Percentiles rank a stretch among this genome's conserved stretches.
Evolutionary conservation across 1,140 invertebrate genomes (phyloP).

Genomic region (Fopius arisanus): DNA sequence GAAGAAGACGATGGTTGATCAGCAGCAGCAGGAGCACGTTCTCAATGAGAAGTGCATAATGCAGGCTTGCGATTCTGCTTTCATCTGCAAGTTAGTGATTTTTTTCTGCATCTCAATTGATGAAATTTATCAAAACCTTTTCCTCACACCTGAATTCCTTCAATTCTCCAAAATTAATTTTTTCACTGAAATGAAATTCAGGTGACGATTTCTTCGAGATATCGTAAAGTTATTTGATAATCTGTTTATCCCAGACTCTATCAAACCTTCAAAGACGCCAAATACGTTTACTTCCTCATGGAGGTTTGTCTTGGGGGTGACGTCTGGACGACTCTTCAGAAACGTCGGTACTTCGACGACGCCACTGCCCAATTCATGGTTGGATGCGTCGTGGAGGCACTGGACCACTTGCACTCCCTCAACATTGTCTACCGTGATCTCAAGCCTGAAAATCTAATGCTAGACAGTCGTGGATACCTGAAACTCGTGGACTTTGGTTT

Average conservation of each 20-base stretch:
- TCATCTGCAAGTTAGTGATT: conserved; percentile 79
- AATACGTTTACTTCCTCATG: conserved; percentile 97
- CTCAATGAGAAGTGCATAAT: conserved; percentile 93
- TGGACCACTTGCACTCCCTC: conserved; percentile 87
- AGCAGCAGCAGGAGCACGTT: conserved; percentile 92
- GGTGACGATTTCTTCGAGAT: too few relatives aligned
- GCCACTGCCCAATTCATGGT: conserved; percentile 86
- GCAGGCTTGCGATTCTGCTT: conserved; percentile 79
- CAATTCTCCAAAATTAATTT: not conserved
- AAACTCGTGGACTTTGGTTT: conserved; percentile 99
- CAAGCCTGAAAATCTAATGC: conserved; percentile 94
- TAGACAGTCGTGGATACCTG: conserved; percentile 86
- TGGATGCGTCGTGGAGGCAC: conserved; percentile 90
- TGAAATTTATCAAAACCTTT: too few relatives aligned
- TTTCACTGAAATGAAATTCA: too few relatives aligned
- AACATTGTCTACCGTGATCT: conserved; percentile 93
- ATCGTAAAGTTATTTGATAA: conserved; percentile 14
- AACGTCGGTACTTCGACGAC: conserved; percentile 83
- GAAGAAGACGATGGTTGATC: conserved; percentile 91
- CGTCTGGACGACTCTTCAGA: conserved; percentile 92
- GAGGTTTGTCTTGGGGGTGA: conserved; percentile 97
- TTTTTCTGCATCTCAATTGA: too few relatives aligned
- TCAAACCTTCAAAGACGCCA: conserved; percentile 92
- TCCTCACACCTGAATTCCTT: not conserved
- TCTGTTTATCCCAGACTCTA: conserved; percentile 74